phyloP scores from a whole-genome alignment of 2,888 invertebrate genomes.

The Chrysotoxum bicinctum region DNA sequence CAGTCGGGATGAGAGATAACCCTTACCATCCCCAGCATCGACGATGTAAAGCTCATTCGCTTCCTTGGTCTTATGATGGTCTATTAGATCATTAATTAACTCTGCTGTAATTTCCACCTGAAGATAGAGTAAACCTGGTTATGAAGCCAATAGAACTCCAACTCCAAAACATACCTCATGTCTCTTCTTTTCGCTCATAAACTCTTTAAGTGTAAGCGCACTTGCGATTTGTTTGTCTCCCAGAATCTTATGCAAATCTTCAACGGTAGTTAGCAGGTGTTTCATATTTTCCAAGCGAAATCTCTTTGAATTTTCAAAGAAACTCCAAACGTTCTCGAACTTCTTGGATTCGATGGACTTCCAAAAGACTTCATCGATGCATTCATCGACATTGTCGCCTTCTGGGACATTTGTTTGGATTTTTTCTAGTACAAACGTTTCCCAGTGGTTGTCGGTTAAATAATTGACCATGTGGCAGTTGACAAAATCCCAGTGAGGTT shows the following conservation, averaged over 20 bases:
- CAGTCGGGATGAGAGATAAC: slow-evolving; percentile 90
- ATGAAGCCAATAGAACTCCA: neutral
- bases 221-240: neutral
- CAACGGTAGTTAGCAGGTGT: slow-evolving; percentile 76
- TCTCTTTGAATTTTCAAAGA: slow-evolving; percentile 73
- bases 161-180: slow-evolving; percentile 85
- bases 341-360: slow-evolving; percentile 72
- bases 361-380: slow-evolving; percentile 83
- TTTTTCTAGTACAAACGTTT: slow-evolving; percentile 83
- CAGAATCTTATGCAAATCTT: slow-evolving; percentile 80
- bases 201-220: slow-evolving; percentile 83
- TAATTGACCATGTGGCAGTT: slow-evolving; percentile 91
- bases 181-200: slow-evolving; percentile 91
- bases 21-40: slow-evolving; percentile 95
- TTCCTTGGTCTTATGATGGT: slow-evolving; percentile 41
- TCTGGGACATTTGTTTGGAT: slow-evolving; percentile 83
- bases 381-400: slow-evolving; percentile 80
- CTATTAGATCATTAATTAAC: slow-evolving; percentile 83
- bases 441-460: slow-evolving; percentile 87
- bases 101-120: slow-evolving; percentile 86
- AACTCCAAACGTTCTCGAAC: slow-evolving; percentile 73
- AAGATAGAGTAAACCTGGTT: neutral
- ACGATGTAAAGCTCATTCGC: slow-evolving; percentile 83
- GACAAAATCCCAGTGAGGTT: slow-evolving; percentile 84
- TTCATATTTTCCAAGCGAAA: slow-evolving; percentile 74